Base-by-base conservation (phyloP, 2,113 vertebrate genomes). In the Sarotherodon lohbergeri region DNA sequence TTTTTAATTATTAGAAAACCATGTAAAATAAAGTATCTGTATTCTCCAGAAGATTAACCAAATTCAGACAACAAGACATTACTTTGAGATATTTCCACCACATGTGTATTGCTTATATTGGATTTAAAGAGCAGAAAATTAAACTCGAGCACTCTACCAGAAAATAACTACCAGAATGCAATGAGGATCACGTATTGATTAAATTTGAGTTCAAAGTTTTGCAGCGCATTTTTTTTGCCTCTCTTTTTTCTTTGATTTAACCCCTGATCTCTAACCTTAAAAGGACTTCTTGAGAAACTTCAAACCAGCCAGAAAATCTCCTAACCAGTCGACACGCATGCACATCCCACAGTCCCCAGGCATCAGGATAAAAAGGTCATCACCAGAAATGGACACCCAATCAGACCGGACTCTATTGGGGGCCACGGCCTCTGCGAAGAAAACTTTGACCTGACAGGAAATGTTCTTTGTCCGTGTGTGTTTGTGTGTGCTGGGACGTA, bases 361-460 rank as follows among this genome's bases (percentile, higher is more conserved):
- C 66, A 78, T 52, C 13, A 0, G 56, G 63, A 86, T 85, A 22
- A 91, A 92, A 86, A 83, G 92, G 92, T 90, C 90, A 73, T 3
- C 8, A 88, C 79, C 89, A 12, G 56, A 86, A 46, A 27, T 29
- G 22, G 84, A 81, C 78, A 27, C 79, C 90, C 63, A 82, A 88
- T 93, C 82, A 81, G n/a, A 66, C 43, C n/a, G 73, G 76, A 82
- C 90, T 82, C 84, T 73, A 90, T 81, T 24, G 80, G 87, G 68
- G 80, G 81, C 57, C n/a, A 16, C 22, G 57, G 82, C 80, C 85
- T 91, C 88, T 73, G 50, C 1, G 27, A 90, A 80, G 84, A 57
- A 76, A 63, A 81, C 80, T 79, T 32, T 90, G 91, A 93, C 88
- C 92, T 87, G 73, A 91, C 85, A 92, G 91, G 88, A 94, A 92